phyloP scores from a whole-genome alignment of 2,113 vertebrate genomes.

The Microtus pennsylvanicus region DNA sequence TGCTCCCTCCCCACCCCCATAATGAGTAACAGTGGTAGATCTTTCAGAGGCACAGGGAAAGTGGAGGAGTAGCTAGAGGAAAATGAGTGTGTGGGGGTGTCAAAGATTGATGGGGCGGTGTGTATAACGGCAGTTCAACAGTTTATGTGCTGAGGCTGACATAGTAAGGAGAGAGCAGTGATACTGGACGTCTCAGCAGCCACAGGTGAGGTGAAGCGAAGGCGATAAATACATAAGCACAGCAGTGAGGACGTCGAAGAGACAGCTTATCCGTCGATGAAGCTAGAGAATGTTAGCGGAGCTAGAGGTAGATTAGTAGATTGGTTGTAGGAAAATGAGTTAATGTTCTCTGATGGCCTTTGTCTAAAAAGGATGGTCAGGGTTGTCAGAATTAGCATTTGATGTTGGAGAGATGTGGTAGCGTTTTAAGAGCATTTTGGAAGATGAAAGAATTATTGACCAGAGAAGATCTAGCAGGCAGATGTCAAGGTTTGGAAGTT shows the following conservation, averaged over 20 bases:
- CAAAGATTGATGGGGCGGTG: not conserved
- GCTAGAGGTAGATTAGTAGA: not conserved
- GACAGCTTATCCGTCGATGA: not conserved
- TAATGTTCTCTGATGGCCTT: slow-evolving; percentile 4
- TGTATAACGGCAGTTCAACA: not conserved
- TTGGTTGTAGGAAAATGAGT: slow-evolving; percentile 38
- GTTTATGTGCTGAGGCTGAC: not conserved
- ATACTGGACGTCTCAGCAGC: not conserved
- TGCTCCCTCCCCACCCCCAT: too few species aligned
- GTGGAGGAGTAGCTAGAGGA: not conserved
- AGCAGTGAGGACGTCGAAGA: not conserved
- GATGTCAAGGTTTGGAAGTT: not conserved
- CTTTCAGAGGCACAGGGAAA: not conserved
- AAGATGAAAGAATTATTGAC: not conserved
- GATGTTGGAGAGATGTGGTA: not conserved
- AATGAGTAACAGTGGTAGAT: not conserved
- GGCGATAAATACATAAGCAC: not conserved
- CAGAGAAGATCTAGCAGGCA: not conserved
- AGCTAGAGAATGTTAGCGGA: not conserved
- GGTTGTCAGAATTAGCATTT: not conserved
- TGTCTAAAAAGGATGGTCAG: not conserved
- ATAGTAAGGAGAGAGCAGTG: slow-evolving; percentile 17
- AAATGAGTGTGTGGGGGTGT: not conserved
- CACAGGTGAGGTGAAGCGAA: not conserved
- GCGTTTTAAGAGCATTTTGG: not conserved